Percentiles rank a stretch among this genome's conserved stretches.
phyloP scores from a whole-genome alignment of 2,888 invertebrate species.

The Cantharis rufa region DNA sequence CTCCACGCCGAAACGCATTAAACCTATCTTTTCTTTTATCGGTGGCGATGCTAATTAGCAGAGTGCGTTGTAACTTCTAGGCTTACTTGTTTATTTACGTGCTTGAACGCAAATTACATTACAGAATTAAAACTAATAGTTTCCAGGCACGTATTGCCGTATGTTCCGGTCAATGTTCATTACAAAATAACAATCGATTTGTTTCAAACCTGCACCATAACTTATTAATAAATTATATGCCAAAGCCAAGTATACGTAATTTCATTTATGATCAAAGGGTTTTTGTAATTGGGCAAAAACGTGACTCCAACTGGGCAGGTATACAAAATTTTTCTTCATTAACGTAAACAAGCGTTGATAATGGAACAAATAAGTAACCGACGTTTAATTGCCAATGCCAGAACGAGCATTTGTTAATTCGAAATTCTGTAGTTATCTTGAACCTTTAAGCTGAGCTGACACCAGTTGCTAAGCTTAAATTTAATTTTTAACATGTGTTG shows the following conservation, averaged over 20 bases:
- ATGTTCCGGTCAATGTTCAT: conserved; percentile 10
- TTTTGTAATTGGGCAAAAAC: neutral
- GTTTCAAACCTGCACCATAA: conserved; percentile 3
- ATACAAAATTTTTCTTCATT: neutral
- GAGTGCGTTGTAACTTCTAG: conserved; percentile 21
- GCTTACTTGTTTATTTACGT: conserved; percentile 19
- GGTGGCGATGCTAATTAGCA: conserved; percentile 21
- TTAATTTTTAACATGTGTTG: too few species aligned
- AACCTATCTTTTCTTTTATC: conserved; percentile 6
- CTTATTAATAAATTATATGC: conserved; percentile 4
- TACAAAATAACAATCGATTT: conserved; percentile 15
- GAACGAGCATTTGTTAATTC: neutral
- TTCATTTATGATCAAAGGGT: neutral
- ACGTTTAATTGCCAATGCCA: neutral
- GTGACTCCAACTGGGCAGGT: neutral
- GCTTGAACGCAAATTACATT: conserved; percentile 18
- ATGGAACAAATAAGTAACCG: neutral
- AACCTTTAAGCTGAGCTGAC: neutral
- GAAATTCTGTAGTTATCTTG: neutral
- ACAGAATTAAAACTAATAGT: conserved; percentile 20
- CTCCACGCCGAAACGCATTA: neutral
- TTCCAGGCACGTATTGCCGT: conserved; percentile 14
- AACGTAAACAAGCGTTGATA: neutral
- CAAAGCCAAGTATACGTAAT: neutral
- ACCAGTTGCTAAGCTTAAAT: neutral